Percentiles rank a stretch among this genome's conserved stretches.
phyloP scores from a whole-genome alignment of 1,140 invertebrate species.

The Drosophila rufa region DNA sequence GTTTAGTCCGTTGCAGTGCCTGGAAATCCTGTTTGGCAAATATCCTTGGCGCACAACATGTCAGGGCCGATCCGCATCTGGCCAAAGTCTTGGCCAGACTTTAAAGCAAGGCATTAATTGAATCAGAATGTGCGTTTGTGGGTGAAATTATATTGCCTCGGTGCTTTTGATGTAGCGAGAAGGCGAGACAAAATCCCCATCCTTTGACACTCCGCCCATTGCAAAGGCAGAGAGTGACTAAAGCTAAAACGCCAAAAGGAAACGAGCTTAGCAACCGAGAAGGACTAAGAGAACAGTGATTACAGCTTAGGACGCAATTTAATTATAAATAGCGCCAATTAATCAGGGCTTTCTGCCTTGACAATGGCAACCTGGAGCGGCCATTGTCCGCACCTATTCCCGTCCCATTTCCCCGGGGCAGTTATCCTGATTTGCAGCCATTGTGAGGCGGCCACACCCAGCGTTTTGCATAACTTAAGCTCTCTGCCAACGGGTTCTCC shows the following conservation, averaged over 20 bases:
- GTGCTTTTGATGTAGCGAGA: conserved; percentile 44
- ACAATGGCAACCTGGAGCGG: conserved; percentile 45
- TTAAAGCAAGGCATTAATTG: conserved; percentile 48
- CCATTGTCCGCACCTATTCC: conserved; percentile 42
- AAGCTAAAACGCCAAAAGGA: neutral
- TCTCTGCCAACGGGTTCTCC: conserved; percentile 28
- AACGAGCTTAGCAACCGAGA: conserved; percentile 30
- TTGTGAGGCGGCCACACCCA: conserved; percentile 47
- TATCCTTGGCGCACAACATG: conserved; percentile 59
- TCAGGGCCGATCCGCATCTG: conserved; percentile 28
- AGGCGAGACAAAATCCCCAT: neutral
- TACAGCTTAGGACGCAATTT: conserved; percentile 59
- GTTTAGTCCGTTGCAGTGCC: conserved; percentile 64
- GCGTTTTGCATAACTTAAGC: conserved; percentile 55
- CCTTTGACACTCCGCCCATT: conserved; percentile 29
- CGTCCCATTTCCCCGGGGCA: conserved; percentile 5
- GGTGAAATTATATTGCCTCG: conserved; percentile 35
- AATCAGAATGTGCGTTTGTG: conserved; percentile 47
- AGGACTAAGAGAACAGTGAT: conserved; percentile 46
- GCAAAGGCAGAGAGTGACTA: conserved; percentile 3
- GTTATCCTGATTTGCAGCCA: conserved; percentile 55
- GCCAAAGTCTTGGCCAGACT: conserved; percentile 7
- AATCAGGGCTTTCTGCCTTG: conserved; percentile 52
- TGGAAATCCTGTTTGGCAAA: conserved; percentile 79
- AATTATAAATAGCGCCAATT: conserved; percentile 71